These are phyloP conservation scores for Xenopus petersii DNA, from an alignment of 2,797 vertebrate species.

Conservation along the genomic window DNA sequence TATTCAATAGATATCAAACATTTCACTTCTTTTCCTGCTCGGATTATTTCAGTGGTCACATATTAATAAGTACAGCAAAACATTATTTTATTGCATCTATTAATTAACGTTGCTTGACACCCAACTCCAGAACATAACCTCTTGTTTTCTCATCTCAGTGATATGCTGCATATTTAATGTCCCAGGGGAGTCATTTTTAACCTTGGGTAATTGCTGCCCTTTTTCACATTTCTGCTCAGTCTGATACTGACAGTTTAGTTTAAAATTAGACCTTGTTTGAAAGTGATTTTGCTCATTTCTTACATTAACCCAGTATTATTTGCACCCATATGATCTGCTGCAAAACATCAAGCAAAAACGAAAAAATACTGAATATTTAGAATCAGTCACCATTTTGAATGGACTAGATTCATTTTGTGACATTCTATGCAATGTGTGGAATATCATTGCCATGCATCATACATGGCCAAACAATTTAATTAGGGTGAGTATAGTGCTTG, in stretches of 20 bases:
- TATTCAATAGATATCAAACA: constrained; percentile 37
- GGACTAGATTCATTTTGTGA: too few species aligned
- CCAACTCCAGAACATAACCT: constrained; percentile 59
- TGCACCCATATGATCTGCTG: too few species aligned
- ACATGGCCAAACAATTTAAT: too few species aligned
- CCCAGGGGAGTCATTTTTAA: constrained; percentile 72
- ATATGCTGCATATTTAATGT: constrained; percentile 75
- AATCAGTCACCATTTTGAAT: too few species aligned
- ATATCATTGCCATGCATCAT: too few species aligned
- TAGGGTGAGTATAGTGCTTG: too few species aligned
- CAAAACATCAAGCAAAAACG: too few species aligned
- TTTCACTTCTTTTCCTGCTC: constrained; percentile 18
- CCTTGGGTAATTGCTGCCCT: constrained; percentile 72
- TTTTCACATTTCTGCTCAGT: constrained; percentile 63
- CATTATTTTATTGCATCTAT: constrained; percentile 38
- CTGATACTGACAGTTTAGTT: constrained; percentile 53
- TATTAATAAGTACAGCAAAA: constrained; percentile 32
- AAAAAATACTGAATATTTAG: too few species aligned
- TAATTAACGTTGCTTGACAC: constrained; percentile 38
- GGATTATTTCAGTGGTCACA: constrained; percentile 27
- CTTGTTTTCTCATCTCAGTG: constrained; percentile 71
- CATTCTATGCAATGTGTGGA: too few species aligned
- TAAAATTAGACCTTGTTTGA: too few species aligned
- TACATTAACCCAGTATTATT: too few species aligned
- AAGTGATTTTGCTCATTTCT: too few species aligned